Conservation (phyloP, 2,797 vertebrate genomes). For the Chloroceryle inda region DNA sequence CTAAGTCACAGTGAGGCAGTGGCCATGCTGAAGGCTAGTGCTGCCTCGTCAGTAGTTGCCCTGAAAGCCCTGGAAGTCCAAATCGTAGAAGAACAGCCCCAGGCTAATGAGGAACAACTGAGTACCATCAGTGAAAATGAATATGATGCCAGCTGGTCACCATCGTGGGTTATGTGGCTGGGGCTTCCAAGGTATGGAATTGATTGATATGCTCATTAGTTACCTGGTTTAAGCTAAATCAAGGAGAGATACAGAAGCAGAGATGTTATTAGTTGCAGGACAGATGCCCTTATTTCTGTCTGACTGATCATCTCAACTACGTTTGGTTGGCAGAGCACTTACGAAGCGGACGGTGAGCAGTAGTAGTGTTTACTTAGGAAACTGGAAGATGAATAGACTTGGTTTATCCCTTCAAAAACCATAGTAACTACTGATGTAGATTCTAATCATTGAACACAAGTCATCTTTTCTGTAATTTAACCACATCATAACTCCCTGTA, state of each 20-base stretch:
- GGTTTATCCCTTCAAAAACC: neutral
- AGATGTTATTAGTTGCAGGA: neutral
- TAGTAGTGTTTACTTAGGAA: neutral
- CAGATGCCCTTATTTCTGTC: neutral
- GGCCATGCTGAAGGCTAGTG: slow-evolving; percentile 95
- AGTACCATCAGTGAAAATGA: slow-evolving; percentile 91
- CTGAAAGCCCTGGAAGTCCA: slow-evolving; percentile 94
- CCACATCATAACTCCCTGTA: neutral
- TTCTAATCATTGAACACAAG: neutral
- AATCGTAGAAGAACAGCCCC: slow-evolving; percentile 88
- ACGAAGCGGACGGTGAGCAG: neutral
- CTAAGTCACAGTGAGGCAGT: slow-evolving; percentile 97
- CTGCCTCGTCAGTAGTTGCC: slow-evolving; percentile 89
- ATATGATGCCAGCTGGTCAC: slow-evolving; percentile 96
- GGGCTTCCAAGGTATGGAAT: slow-evolving; percentile 91
- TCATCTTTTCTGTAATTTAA: neutral
- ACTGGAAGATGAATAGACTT: neutral
- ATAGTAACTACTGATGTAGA: neutral
- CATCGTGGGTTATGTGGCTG: slow-evolving; percentile 98
- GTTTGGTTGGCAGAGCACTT: neutral
- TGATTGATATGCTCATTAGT: neutral
- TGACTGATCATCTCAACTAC: neutral
- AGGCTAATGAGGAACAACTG: slow-evolving; percentile 83
- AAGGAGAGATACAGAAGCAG: neutral
- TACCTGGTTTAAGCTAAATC: neutral